A percentile compares a stretch with the other conserved stretches of the same genome.
phyloP scores from a whole-genome alignment of 2,888 invertebrate genomes.

The Drosophila quinaria region DNA sequence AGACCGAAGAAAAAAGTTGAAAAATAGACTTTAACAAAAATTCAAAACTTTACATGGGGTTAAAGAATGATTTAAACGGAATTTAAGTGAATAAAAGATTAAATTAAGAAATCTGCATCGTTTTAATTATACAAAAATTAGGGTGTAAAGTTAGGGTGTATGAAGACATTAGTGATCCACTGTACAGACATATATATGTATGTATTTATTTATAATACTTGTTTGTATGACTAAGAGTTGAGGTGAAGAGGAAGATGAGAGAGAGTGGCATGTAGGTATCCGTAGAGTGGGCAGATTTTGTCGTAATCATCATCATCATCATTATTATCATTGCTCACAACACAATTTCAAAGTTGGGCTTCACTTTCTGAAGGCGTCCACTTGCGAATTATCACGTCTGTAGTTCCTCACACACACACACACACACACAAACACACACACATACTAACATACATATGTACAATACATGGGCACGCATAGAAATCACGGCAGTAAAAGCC shows the following conservation, averaged over 20 bases:
- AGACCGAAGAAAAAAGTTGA: too few relatives aligned
- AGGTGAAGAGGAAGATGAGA: neutral
- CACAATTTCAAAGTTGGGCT: slow-evolving; percentile 20
- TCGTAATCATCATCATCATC: slow-evolving; percentile 14
- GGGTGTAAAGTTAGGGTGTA: too few relatives aligned
- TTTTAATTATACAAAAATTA: too few relatives aligned
- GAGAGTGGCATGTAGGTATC: neutral
- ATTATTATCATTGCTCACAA: slow-evolving; percentile 6
- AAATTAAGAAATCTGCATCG: too few relatives aligned
- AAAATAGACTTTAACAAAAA: too few relatives aligned
- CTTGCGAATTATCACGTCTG: slow-evolving; percentile 43
- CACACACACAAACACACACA: slow-evolving; percentile 2
- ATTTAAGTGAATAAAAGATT: too few relatives aligned
- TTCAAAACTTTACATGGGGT: too few relatives aligned
- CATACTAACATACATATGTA: slow-evolving; percentile 4
- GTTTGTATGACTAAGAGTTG: neutral
- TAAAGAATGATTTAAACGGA: too few relatives aligned
- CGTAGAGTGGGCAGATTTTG: neutral
- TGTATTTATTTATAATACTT: neutral
- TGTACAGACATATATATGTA: too few relatives aligned
- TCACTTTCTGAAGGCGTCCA: slow-evolving; percentile 22
- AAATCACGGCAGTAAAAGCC: slow-evolving; percentile 47
- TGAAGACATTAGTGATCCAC: too few relatives aligned
- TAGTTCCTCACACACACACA: slow-evolving; percentile 18
- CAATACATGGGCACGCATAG: slow-evolving; percentile 29